Base-by-base conservation (phyloP, 2,797 vertebrate genomes). In the Cossypha caffra region DNA sequence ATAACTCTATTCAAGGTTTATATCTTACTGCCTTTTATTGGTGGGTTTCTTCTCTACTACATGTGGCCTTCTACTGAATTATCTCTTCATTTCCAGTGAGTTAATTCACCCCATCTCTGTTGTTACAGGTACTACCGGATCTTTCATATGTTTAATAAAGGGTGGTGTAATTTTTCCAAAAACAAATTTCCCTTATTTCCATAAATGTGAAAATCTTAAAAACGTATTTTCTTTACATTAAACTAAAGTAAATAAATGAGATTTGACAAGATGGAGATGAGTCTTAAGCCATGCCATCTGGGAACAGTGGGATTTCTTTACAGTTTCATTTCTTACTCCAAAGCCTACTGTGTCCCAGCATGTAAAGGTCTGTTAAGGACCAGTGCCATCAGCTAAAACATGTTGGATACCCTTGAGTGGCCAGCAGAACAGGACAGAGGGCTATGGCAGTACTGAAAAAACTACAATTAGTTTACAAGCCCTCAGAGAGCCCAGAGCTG, bases 291-390 rank as follows among this genome's bases (percentile, higher is more conserved):
- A 75, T 51, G 58, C 95, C 94, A 93, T 95, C 89, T 96, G 95
- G 85, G 87, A 96, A 92, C 92, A 94, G 91, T 94, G 82, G 95
- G 96, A 73, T 88, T 93, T 95, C 52, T 90, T 95, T 91, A 48
- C 69, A 84, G 33, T 52, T 94, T 83, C 62, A 40, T 77, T 90
- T 93, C 75, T 86, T 61, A 77, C 45, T 95, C 93, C 94, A 94
- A 86, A 93, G 74, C 92, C 93, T 66, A 78, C 92, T 0, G 3
- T 33, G 93, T 73, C 76, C 82, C 90, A 94, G 51, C 58, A 84
- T 9, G 87, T 50, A 81, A 69, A 86, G 68, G 29, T 77, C 84
- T 92, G 62, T 48, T 86, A 81, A 81, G 76, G 79, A 91, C 16
- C 31, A 71, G 17, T 64, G 38, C 21, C 75, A 82, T 57, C 88